Base-by-base conservation (phyloP, 1,140 invertebrate species). In the Cotesia chilonis region DNA sequence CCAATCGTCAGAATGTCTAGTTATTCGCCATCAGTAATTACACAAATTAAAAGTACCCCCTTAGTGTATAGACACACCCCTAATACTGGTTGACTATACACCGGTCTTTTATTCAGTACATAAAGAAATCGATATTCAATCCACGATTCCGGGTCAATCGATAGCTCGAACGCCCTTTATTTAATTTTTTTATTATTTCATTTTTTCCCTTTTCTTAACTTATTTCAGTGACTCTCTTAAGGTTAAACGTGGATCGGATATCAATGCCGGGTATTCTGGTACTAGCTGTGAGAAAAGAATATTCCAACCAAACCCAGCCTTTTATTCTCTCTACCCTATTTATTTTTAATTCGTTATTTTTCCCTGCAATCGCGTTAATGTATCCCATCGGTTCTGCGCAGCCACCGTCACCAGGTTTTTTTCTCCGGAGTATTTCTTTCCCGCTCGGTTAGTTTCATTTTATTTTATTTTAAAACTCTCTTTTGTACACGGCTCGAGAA, bases 11-110 rank as follows among this genome's bases (percentile, higher is more conserved):
- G 28, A 68, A 51, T 54, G 28, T 28, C 20, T 51, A 64, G 71
- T 75, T 80, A 74, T 75, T 75, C 70, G 72, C 75, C 76, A 59
- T 28, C 69, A 66, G 75, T 78, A 82, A 82, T 81, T 79, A 82
- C 79, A 81, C 79, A 81, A 81, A 82, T 81, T 82, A 80, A 80
- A 79, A 81, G 76, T 67, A 54, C 4, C 12, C 69, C 76, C 79
- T 77, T 78, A 77, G 76, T 75, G 71, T 73, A 63, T 17, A 20
- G 64, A 14, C 72, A 70, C 41, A 66, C 17, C 70, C 38, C 72
- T 10, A 14, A 51, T 20, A 5, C 4, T 37, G 10, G 17, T 61
- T 61, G 10, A 35, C 41, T 51, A 5, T 52, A 51, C 64, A 52
- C 7, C 3, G 35, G 3, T 14, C 64, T 51, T 20, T 37, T 52